Base-by-base conservation (phyloP, 2,113 vertebrate species). In the Gambusia affinis region DNA sequence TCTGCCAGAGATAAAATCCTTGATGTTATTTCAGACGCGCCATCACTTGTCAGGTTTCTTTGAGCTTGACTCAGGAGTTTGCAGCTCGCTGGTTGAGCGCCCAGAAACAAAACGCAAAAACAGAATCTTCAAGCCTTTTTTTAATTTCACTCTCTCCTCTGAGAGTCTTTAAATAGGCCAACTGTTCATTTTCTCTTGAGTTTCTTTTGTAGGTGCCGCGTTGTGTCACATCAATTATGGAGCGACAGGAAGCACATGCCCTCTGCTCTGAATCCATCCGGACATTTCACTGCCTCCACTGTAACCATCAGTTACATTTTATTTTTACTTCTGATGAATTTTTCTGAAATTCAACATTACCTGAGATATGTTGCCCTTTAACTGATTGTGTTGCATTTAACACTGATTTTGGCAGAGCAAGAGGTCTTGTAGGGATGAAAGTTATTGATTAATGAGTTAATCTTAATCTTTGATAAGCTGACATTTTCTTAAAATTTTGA, bases 181-280 rank as follows among this genome's bases (percentile, higher is more conserved):
- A 85, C 87, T 87, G 72, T 90, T 89, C 76, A 66, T 90, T 88
- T 87, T 86, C 89, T 87, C 81, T 74, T n/a, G 72, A 85, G 80
- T 84, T 90, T 86, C 77, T 84, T 75, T 81, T 35, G 84, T 81
- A 39, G 51, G 27, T 72, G 77, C 81, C 79, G 80, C 68, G 88
- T 85, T 82, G 79, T 87, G 80, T 87, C 90, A 86, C 89, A 90
- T 92, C 87, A 92, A 92, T 93, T 92, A 92, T 92, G 69, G 87
- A 90, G 87, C 31, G 28, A 88, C 81, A 85, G 85, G 85, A 80
- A 87, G 80, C 81, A 85, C 85, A 89, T 88, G 89, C 83, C 85
- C 83, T 73, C 62, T 82, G 80, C 80, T 78, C 83, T 83, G 73
- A 81, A 88, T 88, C 81, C 75, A 72, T 91, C 78, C 87, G 89